A percentile compares a stretch with the other conserved stretches of the same genome.
Conservation (phyloP, 2,113 vertebrate species). For the Odocoileus virginianus region DNA sequence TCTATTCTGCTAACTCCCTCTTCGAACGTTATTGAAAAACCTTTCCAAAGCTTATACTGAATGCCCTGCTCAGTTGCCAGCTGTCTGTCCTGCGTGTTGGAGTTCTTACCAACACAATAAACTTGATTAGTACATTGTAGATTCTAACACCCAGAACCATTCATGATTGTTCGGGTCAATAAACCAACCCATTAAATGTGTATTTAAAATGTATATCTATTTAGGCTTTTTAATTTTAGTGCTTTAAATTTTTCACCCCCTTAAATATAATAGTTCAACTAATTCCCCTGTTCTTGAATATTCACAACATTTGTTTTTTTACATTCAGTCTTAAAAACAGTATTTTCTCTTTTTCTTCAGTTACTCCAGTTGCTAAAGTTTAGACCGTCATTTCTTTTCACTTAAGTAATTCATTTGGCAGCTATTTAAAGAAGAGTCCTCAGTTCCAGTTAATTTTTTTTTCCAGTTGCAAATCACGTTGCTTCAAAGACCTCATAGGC, state of each 20-base stretch:
- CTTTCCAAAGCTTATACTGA: neutral
- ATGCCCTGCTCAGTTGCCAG: neutral
- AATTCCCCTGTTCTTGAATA: neutral
- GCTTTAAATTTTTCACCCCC: neutral
- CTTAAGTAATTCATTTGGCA: neutral
- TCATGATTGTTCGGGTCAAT: neutral
- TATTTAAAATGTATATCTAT: neutral
- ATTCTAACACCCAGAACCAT: neutral
- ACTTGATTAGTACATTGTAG: neutral
- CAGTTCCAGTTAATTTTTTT: neutral
- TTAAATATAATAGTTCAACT: neutral
- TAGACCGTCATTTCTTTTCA: neutral
- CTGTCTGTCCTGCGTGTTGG: neutral
- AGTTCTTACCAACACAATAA: neutral
- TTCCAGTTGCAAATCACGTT: neutral
- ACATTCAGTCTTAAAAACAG: neutral
- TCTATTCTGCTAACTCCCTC: slow-evolving; percentile 16
- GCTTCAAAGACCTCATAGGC: neutral
- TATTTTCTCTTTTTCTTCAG: neutral
- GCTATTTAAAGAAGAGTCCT: neutral
- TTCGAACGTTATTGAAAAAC: neutral
- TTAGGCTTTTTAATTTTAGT: neutral
- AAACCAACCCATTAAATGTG: neutral
- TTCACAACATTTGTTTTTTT: neutral
- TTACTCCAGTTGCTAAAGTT: neutral